Percentiles rank a stretch among this genome's conserved stretches.
Conservation (phyloP, 2,797 vertebrate genomes). For the Clarias pachynema region DNA sequence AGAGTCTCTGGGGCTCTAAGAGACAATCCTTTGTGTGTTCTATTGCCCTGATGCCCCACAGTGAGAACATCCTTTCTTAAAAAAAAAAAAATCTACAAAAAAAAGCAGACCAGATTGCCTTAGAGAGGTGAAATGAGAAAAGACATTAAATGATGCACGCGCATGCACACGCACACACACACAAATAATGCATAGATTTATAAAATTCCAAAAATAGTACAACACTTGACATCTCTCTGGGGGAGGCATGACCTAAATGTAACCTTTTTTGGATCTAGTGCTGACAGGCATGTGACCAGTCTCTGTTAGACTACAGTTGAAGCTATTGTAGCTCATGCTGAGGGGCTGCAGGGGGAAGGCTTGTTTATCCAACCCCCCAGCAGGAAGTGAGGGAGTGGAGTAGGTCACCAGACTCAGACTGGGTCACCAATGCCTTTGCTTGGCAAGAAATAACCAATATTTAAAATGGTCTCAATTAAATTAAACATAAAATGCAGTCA, state of each 20-base stretch:
- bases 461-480: background rate
- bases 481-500: background rate
- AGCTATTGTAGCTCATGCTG: slow-evolving; percentile 57
- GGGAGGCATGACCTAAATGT: slow-evolving; percentile 48
- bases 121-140: background rate
- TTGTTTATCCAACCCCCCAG: slow-evolving; percentile 50
- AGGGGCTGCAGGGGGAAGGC: slow-evolving; percentile 34
- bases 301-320: slow-evolving; percentile 57
- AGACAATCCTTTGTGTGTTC: slow-evolving; percentile 42
- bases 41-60: slow-evolving; percentile 31
- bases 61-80: slow-evolving; percentile 52
- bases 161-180: background rate
- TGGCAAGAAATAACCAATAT: slow-evolving; percentile 33
- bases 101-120: slow-evolving; percentile 20
- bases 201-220: slow-evolving; percentile 35
- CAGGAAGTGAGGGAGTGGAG: slow-evolving; percentile 51
- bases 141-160: background rate
- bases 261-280: slow-evolving; percentile 45
- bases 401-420: slow-evolving; percentile 32
- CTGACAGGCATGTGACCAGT: slow-evolving; percentile 31
- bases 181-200: slow-evolving; percentile 21
- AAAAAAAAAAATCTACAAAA: slow-evolving; percentile 42
- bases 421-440: slow-evolving; percentile 33
- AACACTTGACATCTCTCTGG: slow-evolving; percentile 56
- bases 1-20: slow-evolving; percentile 20